phyloP scores from a whole-genome alignment of 2,113 vertebrate species.

The Climacteris rufus region DNA sequence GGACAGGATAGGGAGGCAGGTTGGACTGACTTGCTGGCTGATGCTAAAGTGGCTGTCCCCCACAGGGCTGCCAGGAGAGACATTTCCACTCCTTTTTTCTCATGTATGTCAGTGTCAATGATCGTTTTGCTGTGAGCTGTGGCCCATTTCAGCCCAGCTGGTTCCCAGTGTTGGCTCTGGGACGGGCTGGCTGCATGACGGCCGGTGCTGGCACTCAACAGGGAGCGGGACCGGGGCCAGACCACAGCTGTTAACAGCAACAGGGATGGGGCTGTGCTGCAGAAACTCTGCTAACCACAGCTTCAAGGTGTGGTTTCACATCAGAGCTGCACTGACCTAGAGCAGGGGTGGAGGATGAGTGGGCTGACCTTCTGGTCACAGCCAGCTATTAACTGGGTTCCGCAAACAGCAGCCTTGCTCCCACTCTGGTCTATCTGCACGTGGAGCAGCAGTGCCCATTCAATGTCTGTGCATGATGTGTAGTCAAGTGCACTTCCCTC shows the following conservation, averaged over 20 bases:
- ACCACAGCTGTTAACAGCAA: not conserved
- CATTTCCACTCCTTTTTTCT: not conserved
- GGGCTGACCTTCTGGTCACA: not conserved
- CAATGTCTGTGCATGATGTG: not conserved
- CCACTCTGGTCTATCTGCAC: not conserved
- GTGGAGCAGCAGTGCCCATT: not conserved
- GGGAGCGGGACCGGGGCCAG: not conserved
- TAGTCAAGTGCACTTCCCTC: not conserved
- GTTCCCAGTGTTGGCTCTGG: not conserved
- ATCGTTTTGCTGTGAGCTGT: not conserved
- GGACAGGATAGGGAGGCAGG: not conserved
- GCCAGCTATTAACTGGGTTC: not conserved
- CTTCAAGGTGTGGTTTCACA: not conserved
- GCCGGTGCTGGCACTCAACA: not conserved
- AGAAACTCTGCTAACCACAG: not conserved
- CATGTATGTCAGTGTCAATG: not conserved
- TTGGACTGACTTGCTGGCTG: not conserved
- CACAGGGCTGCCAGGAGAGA: not conserved
- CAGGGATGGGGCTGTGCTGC: not conserved
- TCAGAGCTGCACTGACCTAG: not conserved
- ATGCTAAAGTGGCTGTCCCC: not conserved
- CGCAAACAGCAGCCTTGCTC: not conserved
- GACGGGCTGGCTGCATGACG: not conserved
- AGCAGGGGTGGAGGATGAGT: not conserved
- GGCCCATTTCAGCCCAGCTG: not conserved